phyloP scores from a whole-genome alignment of 2,113 vertebrate genomes.

The Damaliscus lunatus region DNA sequence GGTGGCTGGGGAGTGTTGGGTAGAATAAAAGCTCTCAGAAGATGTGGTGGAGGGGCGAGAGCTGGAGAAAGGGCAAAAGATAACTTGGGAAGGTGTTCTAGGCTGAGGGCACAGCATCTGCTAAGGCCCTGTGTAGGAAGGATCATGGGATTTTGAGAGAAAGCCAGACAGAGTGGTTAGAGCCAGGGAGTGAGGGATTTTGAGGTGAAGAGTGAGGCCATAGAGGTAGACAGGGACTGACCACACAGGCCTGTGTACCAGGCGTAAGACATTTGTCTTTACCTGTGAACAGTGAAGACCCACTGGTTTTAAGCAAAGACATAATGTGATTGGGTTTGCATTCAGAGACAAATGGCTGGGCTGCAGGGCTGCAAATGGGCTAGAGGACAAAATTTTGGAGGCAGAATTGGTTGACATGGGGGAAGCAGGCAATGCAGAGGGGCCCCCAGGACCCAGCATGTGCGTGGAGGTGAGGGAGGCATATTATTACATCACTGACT shows the following conservation, averaged over 20 bases:
- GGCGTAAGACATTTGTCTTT: not conserved
- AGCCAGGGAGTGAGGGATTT: not conserved
- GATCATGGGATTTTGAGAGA: not conserved
- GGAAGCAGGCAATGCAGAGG: not conserved
- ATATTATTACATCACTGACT: accelerated
- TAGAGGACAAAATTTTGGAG: not conserved
- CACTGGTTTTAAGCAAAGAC: not conserved
- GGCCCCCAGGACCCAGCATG: too few species aligned
- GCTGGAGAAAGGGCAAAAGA: not conserved
- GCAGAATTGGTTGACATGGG: not conserved
- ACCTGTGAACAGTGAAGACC: not conserved
- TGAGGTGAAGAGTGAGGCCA: not conserved
- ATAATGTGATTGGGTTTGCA: not conserved
- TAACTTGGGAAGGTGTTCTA: too few species aligned
- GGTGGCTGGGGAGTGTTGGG: not conserved
- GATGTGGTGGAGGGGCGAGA: not conserved
- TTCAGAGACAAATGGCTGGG: not conserved
- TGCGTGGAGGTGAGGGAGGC: not conserved
- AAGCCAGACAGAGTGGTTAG: not conserved
- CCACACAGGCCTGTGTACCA: not conserved
- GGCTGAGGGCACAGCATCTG: not conserved
- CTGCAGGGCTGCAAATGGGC: not conserved
- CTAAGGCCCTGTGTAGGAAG: not conserved
- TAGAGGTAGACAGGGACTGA: not conserved
- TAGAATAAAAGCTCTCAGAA: not conserved